Conservation (phyloP, 1,140 invertebrate genomes). For the Nephila pilipes region DNA sequence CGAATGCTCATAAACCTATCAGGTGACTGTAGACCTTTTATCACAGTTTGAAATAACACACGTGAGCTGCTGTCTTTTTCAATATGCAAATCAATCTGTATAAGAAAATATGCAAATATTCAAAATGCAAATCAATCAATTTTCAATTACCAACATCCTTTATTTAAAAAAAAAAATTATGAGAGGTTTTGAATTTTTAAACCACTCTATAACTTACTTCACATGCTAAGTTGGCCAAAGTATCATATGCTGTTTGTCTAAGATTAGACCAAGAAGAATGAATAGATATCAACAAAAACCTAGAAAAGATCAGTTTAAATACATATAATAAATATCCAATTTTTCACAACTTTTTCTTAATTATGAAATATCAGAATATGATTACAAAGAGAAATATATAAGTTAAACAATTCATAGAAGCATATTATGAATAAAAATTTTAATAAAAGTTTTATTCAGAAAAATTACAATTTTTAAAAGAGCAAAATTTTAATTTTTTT, state of each 20-base stretch:
- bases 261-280: constrained; percentile 90
- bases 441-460: no score
- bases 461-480: no score
- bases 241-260: constrained; percentile 92
- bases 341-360: no score
- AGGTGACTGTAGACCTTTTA: constrained; percentile 88
- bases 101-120: constrained; percentile 78
- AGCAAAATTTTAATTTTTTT: neutral
- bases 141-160: no score
- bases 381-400: no score
- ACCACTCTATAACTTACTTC: constrained; percentile 84
- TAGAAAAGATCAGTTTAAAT: no score
- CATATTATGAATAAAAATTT: no score
- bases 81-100: constrained; percentile 80
- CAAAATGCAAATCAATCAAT: neutral
- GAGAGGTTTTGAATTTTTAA: neutral
- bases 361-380: no score
- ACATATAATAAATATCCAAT: no score
- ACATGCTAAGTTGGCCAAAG: constrained; percentile 92
- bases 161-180: neutral
- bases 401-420: no score
- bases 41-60: constrained; percentile 88
- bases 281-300: constrained; percentile 92
- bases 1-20: constrained; percentile 91
- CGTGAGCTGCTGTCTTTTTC: constrained; percentile 79